These are phyloP conservation scores for human DNA, from an alignment of 2,113 vertebrate species.

Conservation along the genomic window DNA sequence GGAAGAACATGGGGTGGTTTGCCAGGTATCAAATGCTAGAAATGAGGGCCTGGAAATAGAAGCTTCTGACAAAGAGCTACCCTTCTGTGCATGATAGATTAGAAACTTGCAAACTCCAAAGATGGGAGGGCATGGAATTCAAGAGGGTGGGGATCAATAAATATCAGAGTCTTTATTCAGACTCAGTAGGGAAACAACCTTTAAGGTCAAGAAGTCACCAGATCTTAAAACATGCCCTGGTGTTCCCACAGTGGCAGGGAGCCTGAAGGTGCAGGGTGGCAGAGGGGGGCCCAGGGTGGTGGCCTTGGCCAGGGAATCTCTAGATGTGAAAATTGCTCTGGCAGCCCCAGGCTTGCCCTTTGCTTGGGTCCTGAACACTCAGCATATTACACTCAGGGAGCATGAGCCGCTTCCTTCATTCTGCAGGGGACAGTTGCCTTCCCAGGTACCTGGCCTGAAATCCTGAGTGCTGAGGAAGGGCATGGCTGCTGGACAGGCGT, in stretches of 20 bases:
- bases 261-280: neutral
- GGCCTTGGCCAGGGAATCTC: neutral
- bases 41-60: neutral
- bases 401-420: neutral
- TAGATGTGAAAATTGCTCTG: neutral
- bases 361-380: neutral
- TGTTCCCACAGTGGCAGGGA: neutral
- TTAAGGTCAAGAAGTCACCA: neutral
- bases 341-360: neutral
- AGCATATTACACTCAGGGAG: too few relatives aligned
- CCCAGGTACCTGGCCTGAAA: neutral
- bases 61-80: neutral
- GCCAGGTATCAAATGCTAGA: neutral
- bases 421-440: neutral
- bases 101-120: neutral
- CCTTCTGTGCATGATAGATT: accelerated
- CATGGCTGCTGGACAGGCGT: accelerated
- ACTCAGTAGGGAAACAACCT: neutral
- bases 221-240: neutral
- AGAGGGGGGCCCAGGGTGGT: too few relatives aligned
- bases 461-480: neutral
- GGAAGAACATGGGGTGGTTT: neutral
- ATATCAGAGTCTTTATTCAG: neutral
- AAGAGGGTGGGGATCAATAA: neutral
- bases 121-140: neutral